A percentile compares a stretch with the other conserved stretches of the same genome.
These are phyloP conservation scores for Capitulum mitella DNA, from an alignment of 2,888 invertebrate genomes.

Conservation along the genomic window DNA sequence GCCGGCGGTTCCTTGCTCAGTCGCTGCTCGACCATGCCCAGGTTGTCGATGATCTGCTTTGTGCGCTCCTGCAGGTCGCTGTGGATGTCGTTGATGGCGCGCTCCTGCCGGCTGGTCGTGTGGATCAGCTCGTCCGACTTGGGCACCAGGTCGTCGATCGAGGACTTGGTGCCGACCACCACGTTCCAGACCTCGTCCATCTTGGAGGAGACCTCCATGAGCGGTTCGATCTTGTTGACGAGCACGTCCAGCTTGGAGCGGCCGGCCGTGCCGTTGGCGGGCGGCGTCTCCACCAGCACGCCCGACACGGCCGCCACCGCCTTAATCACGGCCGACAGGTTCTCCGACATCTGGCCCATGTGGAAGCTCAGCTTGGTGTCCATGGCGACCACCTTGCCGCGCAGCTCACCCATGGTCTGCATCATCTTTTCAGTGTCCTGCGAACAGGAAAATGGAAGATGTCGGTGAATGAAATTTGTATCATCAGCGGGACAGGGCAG, in stretches of 20 bases:
- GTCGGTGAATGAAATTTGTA: no score
- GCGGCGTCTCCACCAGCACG: conserved; percentile 20
- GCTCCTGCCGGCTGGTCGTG: conserved; percentile 76
- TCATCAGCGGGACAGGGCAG: no score
- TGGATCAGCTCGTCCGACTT: conserved; percentile 78
- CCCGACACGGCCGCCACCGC: conserved; percentile 58
- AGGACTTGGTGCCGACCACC: conserved; percentile 78
- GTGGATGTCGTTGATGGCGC: conserved; percentile 78
- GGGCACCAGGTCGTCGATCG: conserved; percentile 74
- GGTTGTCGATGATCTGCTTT: conserved; percentile 76
- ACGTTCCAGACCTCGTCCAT: conserved; percentile 90
- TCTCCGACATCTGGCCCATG: conserved; percentile 72
- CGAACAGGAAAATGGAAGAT: not conserved
- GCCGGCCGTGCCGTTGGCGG: not conserved
- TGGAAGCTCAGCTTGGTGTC: conserved; percentile 77
- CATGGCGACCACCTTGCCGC: conserved; percentile 66
- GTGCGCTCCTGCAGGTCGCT: conserved; percentile 71
- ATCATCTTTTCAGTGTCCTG: conserved; percentile 27
- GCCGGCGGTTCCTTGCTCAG: not conserved
- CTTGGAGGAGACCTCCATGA: conserved; percentile 76
- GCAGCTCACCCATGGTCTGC: conserved; percentile 56
- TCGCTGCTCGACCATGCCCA: conserved; percentile 60
- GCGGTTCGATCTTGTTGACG: conserved; percentile 73
- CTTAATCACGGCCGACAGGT: conserved; percentile 65
- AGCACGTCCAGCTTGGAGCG: conserved; percentile 69